Conservation (phyloP, 2,113 vertebrate species). For the Protobothrops mucrosquamatus region DNA sequence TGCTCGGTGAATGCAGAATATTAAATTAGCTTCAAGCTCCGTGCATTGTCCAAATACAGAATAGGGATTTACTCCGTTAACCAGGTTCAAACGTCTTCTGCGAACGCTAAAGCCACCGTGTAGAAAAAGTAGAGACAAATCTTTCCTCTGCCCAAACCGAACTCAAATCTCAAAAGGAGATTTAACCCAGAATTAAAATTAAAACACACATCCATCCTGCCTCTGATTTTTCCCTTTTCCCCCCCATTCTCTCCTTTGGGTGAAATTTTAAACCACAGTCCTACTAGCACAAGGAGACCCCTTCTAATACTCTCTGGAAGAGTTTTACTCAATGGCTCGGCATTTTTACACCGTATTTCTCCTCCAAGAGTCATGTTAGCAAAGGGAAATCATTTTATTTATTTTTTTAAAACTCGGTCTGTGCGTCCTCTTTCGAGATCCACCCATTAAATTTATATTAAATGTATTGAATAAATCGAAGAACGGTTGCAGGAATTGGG, state of each 20-base stretch:
- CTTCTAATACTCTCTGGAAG: neutral
- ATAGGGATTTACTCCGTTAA: neutral
- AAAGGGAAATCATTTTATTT: neutral
- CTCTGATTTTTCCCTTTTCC: no score
- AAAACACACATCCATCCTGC: no score
- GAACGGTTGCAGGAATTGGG: no score
- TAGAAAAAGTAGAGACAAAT: neutral
- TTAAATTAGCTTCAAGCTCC: neutral
- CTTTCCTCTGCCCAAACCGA: neutral
- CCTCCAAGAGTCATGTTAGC: neutral
- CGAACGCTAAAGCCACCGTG: neutral
- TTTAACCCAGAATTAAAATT: neutral
- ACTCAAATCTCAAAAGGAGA: neutral
- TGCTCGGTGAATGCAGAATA: neutral
- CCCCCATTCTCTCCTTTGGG: no score
- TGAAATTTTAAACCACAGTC: neutral
- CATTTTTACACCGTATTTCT: neutral
- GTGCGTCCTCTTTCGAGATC: neutral
- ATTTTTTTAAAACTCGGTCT: neutral
- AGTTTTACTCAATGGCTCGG: neutral
- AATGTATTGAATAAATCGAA: no score
- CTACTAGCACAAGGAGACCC: neutral
- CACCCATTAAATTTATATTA: neutral
- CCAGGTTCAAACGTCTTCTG: neutral
- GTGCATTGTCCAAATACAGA: neutral